phyloP scores from a whole-genome alignment of 2,888 invertebrate species.

The Spodoptera picta region DNA sequence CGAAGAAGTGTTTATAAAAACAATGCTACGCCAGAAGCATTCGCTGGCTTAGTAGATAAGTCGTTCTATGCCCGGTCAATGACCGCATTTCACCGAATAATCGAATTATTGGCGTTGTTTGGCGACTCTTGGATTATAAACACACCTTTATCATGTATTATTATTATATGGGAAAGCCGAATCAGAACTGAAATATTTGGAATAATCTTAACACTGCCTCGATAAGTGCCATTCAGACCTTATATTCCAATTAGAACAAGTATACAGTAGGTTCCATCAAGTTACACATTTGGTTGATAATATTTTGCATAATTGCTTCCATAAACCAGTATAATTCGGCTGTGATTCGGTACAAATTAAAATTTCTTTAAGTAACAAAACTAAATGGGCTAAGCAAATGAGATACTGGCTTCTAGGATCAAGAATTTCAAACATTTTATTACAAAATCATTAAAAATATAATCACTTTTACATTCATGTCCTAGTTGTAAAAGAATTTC shows the following conservation, averaged over 20 bases:
- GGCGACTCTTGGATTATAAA: conserved; percentile 41
- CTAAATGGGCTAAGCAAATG: conserved; percentile 45
- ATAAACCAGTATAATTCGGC: conserved; percentile 44
- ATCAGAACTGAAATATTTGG: conserved; percentile 53
- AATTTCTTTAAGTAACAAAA: conserved; percentile 43
- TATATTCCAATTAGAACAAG: conserved; percentile 28
- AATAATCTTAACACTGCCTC: conserved; percentile 31
- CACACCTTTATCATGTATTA: conserved; percentile 45
- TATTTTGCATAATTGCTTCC: conserved; percentile 30
- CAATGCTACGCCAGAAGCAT: conserved; percentile 19
- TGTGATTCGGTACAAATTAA: conserved; percentile 53
- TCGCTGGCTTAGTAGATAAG: conserved; percentile 21
- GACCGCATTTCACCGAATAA: conserved; percentile 12
- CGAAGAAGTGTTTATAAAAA: conserved; percentile 47
- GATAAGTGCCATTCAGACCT: conserved; percentile 23
- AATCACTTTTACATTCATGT: conserved; percentile 10
- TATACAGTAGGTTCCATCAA: conserved; percentile 20
- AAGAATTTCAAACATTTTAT: conserved; percentile 47
- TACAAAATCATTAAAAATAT: conserved; percentile 52
- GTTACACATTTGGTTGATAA: conserved; percentile 10
- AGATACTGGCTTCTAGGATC: conserved; percentile 45
- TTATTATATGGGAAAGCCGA: conserved; percentile 41
- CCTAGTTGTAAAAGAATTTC: too few relatives aligned
- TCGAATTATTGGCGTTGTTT: conserved; percentile 7
- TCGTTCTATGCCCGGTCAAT: conserved; percentile 24